Conservation (phyloP, 2,888 invertebrate species). For the Apotomis betuletana region DNA sequence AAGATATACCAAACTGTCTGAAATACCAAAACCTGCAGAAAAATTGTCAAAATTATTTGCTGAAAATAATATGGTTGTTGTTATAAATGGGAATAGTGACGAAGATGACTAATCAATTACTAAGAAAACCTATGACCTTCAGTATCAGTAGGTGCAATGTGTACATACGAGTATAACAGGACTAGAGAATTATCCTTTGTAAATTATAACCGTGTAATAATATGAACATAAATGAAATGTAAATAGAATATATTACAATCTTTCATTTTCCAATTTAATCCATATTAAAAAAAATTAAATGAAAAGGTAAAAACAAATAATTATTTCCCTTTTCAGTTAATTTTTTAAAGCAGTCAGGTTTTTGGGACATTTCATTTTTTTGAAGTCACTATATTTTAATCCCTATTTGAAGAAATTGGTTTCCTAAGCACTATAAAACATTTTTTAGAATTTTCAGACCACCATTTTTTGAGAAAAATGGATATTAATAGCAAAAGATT, state of each 20-base stretch:
- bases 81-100: constrained; percentile 24
- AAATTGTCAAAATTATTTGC: constrained; percentile 15
- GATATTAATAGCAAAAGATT: too few relatives aligned
- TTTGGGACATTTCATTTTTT: too few relatives aligned
- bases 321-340: too few relatives aligned
- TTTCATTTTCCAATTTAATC: background rate
- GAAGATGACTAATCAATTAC: constrained; percentile 14
- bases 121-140: constrained; percentile 4
- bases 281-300: background rate
- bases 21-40: constrained; percentile 25
- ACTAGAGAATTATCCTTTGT: background rate
- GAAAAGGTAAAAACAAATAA: too few relatives aligned
- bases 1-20: constrained; percentile 20
- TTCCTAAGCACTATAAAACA: too few relatives aligned
- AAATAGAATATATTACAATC: background rate
- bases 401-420: too few relatives aligned
- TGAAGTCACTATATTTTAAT: too few relatives aligned
- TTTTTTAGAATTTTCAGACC: too few relatives aligned
- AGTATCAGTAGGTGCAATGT: background rate
- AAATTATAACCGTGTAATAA: constrained; percentile 4
- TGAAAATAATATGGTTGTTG: constrained; percentile 26
- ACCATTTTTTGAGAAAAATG: too few relatives aligned
- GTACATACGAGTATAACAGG: background rate
- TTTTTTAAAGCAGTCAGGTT: too few relatives aligned
- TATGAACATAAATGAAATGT: background rate